Percentiles rank a stretch among this genome's conserved stretches.
Conservation (phyloP, 2,797 vertebrate genomes). For the Odontamblyopus lacepedii region DNA sequence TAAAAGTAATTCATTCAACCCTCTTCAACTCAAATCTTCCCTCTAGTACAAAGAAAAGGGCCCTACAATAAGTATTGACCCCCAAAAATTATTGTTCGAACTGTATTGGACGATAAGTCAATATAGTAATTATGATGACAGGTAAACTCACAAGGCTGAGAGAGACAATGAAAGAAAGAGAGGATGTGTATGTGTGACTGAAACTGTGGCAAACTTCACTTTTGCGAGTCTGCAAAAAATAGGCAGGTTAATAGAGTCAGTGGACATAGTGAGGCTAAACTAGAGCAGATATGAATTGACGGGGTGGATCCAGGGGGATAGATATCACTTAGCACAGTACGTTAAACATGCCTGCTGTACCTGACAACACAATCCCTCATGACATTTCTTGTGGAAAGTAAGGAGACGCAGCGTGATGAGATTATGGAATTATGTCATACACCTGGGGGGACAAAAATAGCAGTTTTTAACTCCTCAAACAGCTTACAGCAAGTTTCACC, state of each 20-base stretch:
- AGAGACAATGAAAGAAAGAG: conserved; percentile 20
- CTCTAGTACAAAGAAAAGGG: no score
- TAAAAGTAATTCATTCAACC: no score
- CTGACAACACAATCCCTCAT: conserved; percentile 19
- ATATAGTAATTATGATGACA: no score
- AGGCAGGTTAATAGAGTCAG: conserved; percentile 55
- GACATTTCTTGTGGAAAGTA: conserved; percentile 18
- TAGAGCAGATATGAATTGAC: conserved; percentile 57
- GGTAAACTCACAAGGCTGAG: conserved; percentile 15
- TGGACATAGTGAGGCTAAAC: conserved; percentile 56
- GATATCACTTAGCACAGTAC: conserved; percentile 55
- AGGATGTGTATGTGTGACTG: conserved; percentile 16
- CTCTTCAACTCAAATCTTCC: no score
- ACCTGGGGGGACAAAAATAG: not conserved
- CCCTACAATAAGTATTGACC: no score
- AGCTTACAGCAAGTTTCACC: no score
- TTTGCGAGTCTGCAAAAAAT: conserved; percentile 29
- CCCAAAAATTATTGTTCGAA: no score
- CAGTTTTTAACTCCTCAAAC: conserved; percentile 7
- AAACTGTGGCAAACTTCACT: conserved; percentile 15
- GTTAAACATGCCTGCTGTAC: conserved; percentile 47
- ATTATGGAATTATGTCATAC: conserved; percentile 23
- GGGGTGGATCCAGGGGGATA: conserved; percentile 44
- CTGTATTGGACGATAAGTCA: no score
- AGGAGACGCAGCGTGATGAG: conserved; percentile 14